A percentile compares a stretch with the other conserved stretches of the same genome.
These are phyloP conservation scores for Anoplophora glabripennis DNA, from an alignment of 1,140 invertebrate species.

Conservation along the genomic window DNA sequence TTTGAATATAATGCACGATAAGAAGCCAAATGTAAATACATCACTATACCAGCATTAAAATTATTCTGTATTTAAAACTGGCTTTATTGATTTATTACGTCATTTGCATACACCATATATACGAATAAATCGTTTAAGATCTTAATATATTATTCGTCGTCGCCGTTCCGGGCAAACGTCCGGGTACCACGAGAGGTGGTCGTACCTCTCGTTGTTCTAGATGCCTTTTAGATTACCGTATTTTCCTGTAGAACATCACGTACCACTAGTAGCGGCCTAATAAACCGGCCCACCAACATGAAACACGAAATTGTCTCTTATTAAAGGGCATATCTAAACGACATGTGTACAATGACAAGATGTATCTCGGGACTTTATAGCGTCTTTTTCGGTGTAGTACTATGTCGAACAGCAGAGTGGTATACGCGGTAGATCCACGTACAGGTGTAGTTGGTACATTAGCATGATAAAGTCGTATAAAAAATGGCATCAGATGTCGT, in stretches of 20 bases:
- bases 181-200: background rate
- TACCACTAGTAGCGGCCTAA: slow-evolving; percentile 13
- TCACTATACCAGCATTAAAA: slow-evolving; percentile 13
- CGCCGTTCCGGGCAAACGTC: slow-evolving; percentile 18
- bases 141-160: slow-evolving; percentile 35
- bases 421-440: slow-evolving; percentile 16
- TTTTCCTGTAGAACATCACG: slow-evolving; percentile 19
- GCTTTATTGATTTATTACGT: slow-evolving; percentile 29
- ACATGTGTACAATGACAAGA: slow-evolving; percentile 24
- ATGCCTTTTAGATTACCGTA: too few species aligned
- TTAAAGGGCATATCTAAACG: slow-evolving; percentile 33
- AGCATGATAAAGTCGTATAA: slow-evolving; percentile 27
- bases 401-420: slow-evolving; percentile 24
- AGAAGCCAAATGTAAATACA: slow-evolving; percentile 12
- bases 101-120: slow-evolving; percentile 32
- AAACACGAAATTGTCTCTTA: slow-evolving; percentile 33
- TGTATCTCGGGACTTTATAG: slow-evolving; percentile 13
- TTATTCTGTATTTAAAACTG: slow-evolving; percentile 19
- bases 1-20: slow-evolving; percentile 18
- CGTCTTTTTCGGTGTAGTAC: slow-evolving; percentile 18
- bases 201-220: background rate
- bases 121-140: slow-evolving; percentile 27
- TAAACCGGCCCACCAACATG: slow-evolving; percentile 30
- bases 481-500: slow-evolving; percentile 25
- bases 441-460: slow-evolving; percentile 26